Evolutionary conservation across 2,888 invertebrate genomes (phyloP), one percentile per base, ranked within the genome.

Genomic region (Periphyllus acericola): DNA sequence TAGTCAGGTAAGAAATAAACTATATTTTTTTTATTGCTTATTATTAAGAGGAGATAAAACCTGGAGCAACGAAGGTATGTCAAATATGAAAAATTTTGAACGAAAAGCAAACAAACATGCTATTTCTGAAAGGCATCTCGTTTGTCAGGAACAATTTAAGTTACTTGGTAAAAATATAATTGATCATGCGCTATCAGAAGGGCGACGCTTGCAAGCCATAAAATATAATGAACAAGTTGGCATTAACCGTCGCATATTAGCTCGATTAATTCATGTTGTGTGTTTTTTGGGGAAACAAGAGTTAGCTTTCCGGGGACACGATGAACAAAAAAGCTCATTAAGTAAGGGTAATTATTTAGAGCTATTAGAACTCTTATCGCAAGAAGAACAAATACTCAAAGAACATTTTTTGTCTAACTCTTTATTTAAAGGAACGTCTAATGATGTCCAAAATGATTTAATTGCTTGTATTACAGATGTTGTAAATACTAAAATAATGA

Each of bases 201-300:
- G 55, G 19, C 52, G 32, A 2, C 52, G 80, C 34, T 34, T 29
- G n/a, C 34, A 46, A 19, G 75, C 84, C 29, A n/a, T 74, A 9
- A 79, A 89, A 80, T 72, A 81, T 74, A 89, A 89, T 46, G 40
- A 87, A 87, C 40, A 52, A 29, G 86, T 87, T 2, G 74, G 79
- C 8, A 75, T 72, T 75, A 89, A 89, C 72, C 74, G 81, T 40
- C 32, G 80, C 17, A 80, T 87, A 36, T 52, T 89, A 36, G 76
- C 87, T 17, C 84, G 82, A 55, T 86, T 89, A 34, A 83, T 89
- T 60, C 71, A 81, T 32, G 88, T 83, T 29, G 78, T 75, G 3
- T 88, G 87, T 25, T 89, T 78, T 87, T 76, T 89, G 66, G 86
- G 81, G 40, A 89, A 86, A 66, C 85, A 89, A 68, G 89, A 89